Conservation (phyloP, 2,888 invertebrate species). For the Pteria penguin region DNA sequence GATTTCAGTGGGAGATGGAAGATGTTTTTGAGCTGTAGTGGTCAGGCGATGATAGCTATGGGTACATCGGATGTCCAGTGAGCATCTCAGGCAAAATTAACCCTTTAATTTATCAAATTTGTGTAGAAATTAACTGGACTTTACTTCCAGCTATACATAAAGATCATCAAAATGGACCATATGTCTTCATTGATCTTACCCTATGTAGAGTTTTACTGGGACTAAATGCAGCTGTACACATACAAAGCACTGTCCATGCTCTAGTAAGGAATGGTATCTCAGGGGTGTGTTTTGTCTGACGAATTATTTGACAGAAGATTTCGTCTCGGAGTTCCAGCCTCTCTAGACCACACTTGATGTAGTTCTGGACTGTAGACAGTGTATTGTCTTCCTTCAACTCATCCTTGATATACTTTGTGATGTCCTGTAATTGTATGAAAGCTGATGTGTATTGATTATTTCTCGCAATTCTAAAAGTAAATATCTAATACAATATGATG, state of each 20-base stretch:
- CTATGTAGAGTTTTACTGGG: slow-evolving; percentile 91
- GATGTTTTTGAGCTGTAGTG: too few species aligned
- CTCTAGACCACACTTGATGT: slow-evolving; percentile 87
- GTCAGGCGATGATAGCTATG: too few species aligned
- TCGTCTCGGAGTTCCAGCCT: slow-evolving; percentile 95
- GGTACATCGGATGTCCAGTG: too few species aligned
- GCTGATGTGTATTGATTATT: too few species aligned
- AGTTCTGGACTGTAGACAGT: slow-evolving; percentile 63
- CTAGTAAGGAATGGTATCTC: slow-evolving; percentile 90
- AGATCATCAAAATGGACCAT: neutral
- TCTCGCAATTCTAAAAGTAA: too few species aligned
- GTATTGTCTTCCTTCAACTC: slow-evolving; percentile 87
- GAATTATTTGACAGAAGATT: slow-evolving; percentile 84
- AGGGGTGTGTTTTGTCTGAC: slow-evolving; percentile 89
- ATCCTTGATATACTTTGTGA: slow-evolving; percentile 93
- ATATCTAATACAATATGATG: too few species aligned
- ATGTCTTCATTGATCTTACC: slow-evolving; percentile 69
- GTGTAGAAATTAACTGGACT: too few species aligned
- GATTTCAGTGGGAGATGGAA: too few species aligned
- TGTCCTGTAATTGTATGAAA: slow-evolving; percentile 89
- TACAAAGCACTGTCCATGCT: slow-evolving; percentile 92
- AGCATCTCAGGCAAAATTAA: too few species aligned
- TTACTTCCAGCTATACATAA: neutral
- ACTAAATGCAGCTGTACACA: slow-evolving; percentile 94
- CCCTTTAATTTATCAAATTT: too few species aligned